Evolutionary conservation across 2,113 vertebrate species (phyloP), one percentile per base, ranked within the genome.

Genomic region (Chrysemys picta): DNA sequence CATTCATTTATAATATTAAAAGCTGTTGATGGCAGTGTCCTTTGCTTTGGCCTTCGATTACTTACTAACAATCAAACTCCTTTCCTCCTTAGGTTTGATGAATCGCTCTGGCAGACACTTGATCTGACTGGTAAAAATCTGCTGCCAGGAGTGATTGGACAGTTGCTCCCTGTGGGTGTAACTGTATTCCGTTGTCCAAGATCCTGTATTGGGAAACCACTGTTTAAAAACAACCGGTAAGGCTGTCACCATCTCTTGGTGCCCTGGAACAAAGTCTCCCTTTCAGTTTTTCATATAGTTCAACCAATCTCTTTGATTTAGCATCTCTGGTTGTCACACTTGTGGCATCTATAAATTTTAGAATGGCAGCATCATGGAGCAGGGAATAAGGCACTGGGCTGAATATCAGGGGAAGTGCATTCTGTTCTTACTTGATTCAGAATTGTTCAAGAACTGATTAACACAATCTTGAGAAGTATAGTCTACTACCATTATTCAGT

Each of bases 61-160:
- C 59, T 94, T 49, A 80, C 38, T 89, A 80, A 87, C 12, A 14
- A 84, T 53, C 27, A 50, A 93, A 95, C 90, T 91, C 42, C 93
- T 1, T 93, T 85, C 80, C 80, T 17, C 94, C 89, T 45, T 85
- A 99, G 99, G 96, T 98, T 99, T 76, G 99, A 99, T 27, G 99
- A 99, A 94, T 99, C 98, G 29, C 98, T 99, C 56, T 99, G 99
- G 99, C 98, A 98, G 89, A 98, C 98, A 35, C 98, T 99, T 35
- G 99, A 99, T 91, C 98, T 99, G 93, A 97, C 98, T 52, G 99
- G 98, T 17, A 96, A 97, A 96, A 99, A 98, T 91, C 97, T 99
- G 85, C 88, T 95, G 4, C 98, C 97, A 2, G 97, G 96, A 1
- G 99, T 99, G 22, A 98, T 99, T 69, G 98, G 98, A 57, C 98